A percentile compares a stretch with the other conserved stretches of the same genome.
Evolutionary conservation across 1,140 invertebrate species (phyloP).

Genomic region (Whitmania pigra): DNA sequence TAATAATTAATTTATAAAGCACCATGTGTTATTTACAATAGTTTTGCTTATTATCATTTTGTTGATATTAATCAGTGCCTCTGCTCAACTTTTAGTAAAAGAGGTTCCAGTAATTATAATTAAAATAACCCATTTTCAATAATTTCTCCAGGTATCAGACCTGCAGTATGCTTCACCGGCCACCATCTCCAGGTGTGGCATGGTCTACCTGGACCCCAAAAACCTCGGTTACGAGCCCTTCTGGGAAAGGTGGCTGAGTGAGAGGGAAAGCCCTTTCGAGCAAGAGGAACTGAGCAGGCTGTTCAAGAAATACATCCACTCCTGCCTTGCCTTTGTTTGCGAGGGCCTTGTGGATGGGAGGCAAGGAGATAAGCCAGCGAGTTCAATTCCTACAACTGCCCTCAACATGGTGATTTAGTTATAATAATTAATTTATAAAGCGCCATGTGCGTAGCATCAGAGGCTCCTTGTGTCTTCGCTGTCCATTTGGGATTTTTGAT

Average conservation of each 20-base stretch:
- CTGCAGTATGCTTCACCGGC: constrained; percentile 53
- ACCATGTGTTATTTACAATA: too few species aligned
- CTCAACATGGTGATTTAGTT: constrained; percentile 62
- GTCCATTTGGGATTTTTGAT: too few species aligned
- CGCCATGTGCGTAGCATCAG: too few species aligned
- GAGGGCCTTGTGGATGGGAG: constrained; percentile 57
- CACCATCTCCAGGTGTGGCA: constrained; percentile 44
- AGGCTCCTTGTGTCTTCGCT: not conserved
- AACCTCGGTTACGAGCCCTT: constrained; percentile 71
- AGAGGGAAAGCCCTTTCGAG: constrained; percentile 28
- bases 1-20: too few species aligned
- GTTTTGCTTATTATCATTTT: not conserved
- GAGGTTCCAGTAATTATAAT: not conserved
- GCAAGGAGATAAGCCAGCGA: constrained; percentile 57
- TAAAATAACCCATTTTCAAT: not conserved
- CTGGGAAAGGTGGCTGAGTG: constrained; percentile 60
- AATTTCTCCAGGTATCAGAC: constrained; percentile 55
- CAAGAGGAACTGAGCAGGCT: constrained; percentile 35
- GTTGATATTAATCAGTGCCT: not conserved
- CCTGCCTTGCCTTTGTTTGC: constrained; percentile 58
- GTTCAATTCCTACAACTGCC: constrained; percentile 65
- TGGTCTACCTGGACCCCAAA: constrained; percentile 59
- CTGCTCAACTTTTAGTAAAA: not conserved
- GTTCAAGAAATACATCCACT: constrained; percentile 60
- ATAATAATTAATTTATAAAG: too few species aligned